Conservation (phyloP, 1,140 invertebrate species). For the Portunus trituberculatus region DNA sequence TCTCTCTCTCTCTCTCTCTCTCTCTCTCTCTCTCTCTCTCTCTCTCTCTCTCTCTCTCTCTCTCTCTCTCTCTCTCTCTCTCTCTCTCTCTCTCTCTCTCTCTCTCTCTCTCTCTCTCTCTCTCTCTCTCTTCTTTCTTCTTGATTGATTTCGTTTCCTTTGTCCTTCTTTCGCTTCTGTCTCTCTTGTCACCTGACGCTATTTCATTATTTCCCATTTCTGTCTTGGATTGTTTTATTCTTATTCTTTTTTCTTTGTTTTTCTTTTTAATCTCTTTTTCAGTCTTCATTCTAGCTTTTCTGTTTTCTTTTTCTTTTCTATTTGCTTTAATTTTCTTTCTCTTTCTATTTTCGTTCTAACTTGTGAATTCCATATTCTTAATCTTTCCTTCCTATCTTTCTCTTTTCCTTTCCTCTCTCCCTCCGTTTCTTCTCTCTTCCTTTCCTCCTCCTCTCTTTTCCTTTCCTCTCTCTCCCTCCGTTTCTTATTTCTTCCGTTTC, state of each 20-base stretch:
- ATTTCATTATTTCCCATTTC: too few relatives aligned
- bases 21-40: background rate
- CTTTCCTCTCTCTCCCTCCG: background rate
- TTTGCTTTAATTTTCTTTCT: background rate
- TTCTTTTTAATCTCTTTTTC: background rate
- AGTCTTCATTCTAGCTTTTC: background rate
- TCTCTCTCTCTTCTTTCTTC: too few relatives aligned
- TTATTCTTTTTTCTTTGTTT: too few relatives aligned
- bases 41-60: background rate
- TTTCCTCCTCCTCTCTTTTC: background rate
- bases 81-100: background rate
- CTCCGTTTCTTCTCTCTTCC: background rate
- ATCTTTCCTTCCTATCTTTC: background rate
- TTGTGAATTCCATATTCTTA: background rate
- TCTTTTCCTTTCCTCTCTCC: background rate
- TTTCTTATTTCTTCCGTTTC: too few relatives aligned
- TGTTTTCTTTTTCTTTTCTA: background rate
- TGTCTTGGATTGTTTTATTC: too few relatives aligned
- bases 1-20: slow-evolving; percentile 17
- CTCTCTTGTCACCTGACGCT: too few relatives aligned
- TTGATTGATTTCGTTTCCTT: too few relatives aligned
- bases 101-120: background rate
- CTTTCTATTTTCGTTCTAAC: background rate
- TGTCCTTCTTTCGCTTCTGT: too few relatives aligned
- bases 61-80: background rate